These are phyloP conservation scores for Trachemys scripta DNA, from an alignment of 2,113 vertebrate species.

Conservation along the genomic window DNA sequence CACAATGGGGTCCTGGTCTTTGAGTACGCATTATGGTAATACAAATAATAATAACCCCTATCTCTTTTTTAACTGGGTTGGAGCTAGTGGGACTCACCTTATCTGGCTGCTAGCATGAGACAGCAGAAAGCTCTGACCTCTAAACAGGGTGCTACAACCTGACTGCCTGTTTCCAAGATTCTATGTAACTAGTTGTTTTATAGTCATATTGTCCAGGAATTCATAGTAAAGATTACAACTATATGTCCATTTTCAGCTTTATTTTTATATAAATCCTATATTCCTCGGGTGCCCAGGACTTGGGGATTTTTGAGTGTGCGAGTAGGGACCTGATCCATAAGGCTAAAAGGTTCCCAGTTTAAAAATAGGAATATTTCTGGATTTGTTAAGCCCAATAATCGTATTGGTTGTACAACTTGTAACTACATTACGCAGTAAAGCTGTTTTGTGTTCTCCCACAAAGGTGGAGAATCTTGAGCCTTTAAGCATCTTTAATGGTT, in stretches of 20 bases:
- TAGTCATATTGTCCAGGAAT: neutral
- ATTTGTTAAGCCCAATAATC: neutral
- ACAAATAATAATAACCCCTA: no score
- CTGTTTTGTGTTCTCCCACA: neutral
- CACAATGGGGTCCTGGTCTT: no score
- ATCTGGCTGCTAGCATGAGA: neutral
- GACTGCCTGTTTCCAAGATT: neutral
- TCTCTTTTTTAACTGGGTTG: neutral
- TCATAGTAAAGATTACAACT: neutral
- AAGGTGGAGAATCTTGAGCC: neutral
- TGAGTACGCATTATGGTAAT: no score
- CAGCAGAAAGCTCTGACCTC: neutral
- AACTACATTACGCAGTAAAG: neutral
- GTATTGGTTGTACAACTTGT: neutral
- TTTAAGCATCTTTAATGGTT: neutral
- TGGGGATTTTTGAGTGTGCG: no score
- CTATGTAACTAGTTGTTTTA: neutral
- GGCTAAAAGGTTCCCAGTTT: no score
- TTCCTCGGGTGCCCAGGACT: neutral
- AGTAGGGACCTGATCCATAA: no score
- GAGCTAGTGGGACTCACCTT: neutral
- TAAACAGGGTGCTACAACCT: neutral
- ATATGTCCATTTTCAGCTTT: neutral
- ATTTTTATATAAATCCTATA: neutral
- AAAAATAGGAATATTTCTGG: no score